Conservation (phyloP, 2,797 vertebrate genomes). For the Premnoplex brunnescens region DNA sequence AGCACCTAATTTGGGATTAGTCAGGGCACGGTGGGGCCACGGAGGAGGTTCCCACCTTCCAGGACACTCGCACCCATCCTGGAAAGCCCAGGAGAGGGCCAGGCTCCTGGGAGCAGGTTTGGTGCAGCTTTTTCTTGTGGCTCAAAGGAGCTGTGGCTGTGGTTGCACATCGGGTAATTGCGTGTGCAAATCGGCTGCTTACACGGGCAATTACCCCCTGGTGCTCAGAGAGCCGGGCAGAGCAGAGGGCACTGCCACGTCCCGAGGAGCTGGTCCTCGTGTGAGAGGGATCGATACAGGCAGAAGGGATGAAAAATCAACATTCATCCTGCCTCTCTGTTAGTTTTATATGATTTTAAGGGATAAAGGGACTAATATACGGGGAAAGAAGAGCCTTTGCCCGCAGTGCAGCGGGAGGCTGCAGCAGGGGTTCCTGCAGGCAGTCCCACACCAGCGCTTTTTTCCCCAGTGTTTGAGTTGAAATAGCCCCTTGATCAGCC, state of each 20-base stretch:
- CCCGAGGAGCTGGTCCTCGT: not conserved
- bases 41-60: not conserved
- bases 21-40: accelerated
- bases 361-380: not conserved
- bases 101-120: not conserved
- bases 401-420: accelerated
- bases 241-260: not conserved
- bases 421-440: not conserved
- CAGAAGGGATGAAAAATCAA: not conserved
- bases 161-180: slow-evolving; percentile 47
- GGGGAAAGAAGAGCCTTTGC: not conserved
- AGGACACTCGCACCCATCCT: not conserved
- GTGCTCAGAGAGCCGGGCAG: not conserved
- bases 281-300: not conserved
- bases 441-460: not conserved
- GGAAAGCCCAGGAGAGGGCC: not conserved
- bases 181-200: not conserved
- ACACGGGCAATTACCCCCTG: not conserved
- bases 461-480: not conserved
- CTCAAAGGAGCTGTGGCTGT: not conserved
- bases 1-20: not conserved
- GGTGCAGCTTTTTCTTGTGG: not conserved
- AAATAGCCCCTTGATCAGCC: not conserved
- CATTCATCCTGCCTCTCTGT: not conserved
- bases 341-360: not conserved